Evolutionary conservation across 2,888 invertebrate species (phyloP), one percentile per base, ranked within the genome.

Genomic region (Neoitamus cyanurus): DNA sequence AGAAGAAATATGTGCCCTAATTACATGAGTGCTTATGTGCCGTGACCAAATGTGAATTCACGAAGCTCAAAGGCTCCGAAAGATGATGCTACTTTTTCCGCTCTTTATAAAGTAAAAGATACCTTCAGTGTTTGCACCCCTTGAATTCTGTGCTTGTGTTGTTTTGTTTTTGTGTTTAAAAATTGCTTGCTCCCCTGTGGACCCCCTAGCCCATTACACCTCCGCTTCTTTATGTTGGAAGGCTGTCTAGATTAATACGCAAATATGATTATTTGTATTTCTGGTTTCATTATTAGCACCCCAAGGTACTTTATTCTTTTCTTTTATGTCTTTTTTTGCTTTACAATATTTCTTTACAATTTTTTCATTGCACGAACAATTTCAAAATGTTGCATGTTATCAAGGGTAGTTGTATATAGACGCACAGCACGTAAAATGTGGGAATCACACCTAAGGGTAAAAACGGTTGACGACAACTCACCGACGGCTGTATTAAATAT

Each of bases 211-310:
- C 7, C 20, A 2, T 46, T 48, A 58, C 58, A 58, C 58, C 25
- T 58, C 9, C 20, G 25, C 58, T 58, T 58, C 34, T 58, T 58
- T 58, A 58, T 58, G 58, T 58, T 58, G 9, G 58, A 58, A 58
- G 58, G 58, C 9, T 58, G 25, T 20, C 15, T 58, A 58, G 58
- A 58, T 58, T 58, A 58, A 58, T 58, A 58, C 58, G 58, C 77
- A 85, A 91, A 88, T 86, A 93, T 93, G 93, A 92, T 93, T 88
- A 93, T 93, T 89, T 93, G 93, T 89, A 93, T 93, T 89, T 93
- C 93, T 83, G 93, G 93, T 90, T 93, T 93, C 92, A 90, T 91
- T 88, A 91, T 91, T 92, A 90, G 92, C 91, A 72, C 42, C 6
- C 90, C 93, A 92, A 91, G 93, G 92, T 93, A 92, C 89, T 84